These are phyloP conservation scores for Scopus umbretta DNA, from an alignment of 2,113 vertebrate species.

Conservation along the genomic window DNA sequence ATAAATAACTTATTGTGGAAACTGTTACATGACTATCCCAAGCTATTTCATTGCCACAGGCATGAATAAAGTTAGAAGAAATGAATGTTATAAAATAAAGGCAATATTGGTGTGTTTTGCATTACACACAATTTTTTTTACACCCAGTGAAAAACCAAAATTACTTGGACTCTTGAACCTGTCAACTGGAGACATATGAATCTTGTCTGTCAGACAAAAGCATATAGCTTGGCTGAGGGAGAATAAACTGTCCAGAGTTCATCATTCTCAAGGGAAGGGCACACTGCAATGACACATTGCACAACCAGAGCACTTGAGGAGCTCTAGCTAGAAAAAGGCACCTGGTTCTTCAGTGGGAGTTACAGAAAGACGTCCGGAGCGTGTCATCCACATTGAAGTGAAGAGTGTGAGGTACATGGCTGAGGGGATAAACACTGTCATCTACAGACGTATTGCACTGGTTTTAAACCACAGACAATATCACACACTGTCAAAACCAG, in stretches of 20 bases:
- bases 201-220: background rate
- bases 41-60: background rate
- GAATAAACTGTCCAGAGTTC: background rate
- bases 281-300: background rate
- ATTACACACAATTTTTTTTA: background rate
- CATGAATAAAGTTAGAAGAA: background rate
- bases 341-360: background rate
- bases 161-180: background rate
- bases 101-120: background rate
- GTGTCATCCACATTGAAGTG: background rate
- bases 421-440: background rate
- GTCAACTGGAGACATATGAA: background rate
- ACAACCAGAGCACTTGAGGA: background rate
- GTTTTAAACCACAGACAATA: background rate
- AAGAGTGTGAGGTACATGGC: background rate
- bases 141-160: background rate
- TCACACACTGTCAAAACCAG: background rate
- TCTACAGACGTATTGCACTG: background rate
- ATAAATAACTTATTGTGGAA: background rate
- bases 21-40: background rate
- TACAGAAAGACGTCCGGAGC: background rate
- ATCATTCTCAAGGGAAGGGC: background rate
- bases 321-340: background rate
- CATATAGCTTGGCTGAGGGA: background rate
- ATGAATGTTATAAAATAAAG: background rate